A percentile compares a stretch with the other conserved stretches of the same genome.
phyloP scores from a whole-genome alignment of 2,797 vertebrate species.

The Picus viridis region DNA sequence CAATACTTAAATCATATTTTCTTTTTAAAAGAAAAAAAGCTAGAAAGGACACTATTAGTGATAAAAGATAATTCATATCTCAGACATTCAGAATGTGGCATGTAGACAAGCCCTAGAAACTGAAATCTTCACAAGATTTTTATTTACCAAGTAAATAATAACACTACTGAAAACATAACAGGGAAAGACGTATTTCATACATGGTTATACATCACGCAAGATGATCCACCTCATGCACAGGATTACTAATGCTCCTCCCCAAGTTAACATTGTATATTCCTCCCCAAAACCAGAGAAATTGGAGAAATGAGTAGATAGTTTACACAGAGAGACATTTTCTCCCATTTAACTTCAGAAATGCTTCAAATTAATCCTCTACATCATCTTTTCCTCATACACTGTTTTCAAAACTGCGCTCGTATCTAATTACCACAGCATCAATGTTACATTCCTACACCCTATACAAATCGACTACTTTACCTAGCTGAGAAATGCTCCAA shows the following conservation, averaged over 20 bases:
- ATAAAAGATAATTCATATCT: background rate
- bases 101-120: background rate
- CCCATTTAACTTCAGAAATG: background rate
- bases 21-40: background rate
- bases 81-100: background rate
- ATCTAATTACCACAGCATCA: background rate
- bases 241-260: background rate
- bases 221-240: background rate
- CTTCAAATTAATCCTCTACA: background rate
- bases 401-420: background rate
- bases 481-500: background rate
- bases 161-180: background rate
- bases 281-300: rapidly evolving
- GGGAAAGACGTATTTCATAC: background rate
- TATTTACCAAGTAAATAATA: background rate
- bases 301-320: background rate
- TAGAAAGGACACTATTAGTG: background rate
- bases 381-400: background rate
- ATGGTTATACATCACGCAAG: background rate
- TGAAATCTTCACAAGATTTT: background rate
- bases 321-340: background rate
- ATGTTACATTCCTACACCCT: background rate
- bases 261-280: background rate
- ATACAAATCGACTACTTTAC: background rate
- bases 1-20: background rate